phyloP scores from a whole-genome alignment of 1,140 invertebrate genomes.

The Sminthurides bifidus region DNA sequence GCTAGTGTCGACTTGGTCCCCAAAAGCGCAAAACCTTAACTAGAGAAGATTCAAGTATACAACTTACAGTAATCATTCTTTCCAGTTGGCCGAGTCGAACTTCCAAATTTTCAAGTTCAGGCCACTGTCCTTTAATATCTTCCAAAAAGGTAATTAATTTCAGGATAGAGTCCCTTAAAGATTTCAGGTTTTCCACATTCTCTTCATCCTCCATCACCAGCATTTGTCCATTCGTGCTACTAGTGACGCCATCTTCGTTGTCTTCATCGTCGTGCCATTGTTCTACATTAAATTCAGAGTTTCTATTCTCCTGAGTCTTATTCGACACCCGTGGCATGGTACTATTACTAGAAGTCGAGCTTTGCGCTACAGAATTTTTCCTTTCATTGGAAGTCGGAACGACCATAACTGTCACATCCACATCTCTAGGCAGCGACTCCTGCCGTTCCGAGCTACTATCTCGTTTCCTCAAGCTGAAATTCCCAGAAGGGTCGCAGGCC shows the following conservation, averaged over 20 bases:
- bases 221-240: not conserved
- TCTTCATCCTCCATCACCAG: constrained; percentile 2
- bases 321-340: too few relatives aligned
- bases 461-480: constrained; percentile 9
- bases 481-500: constrained; percentile 9
- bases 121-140: constrained; percentile 42
- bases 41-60: not conserved
- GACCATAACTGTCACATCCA: not conserved
- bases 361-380: too few relatives aligned
- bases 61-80: constrained; percentile 37
- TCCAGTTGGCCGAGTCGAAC: constrained; percentile 37
- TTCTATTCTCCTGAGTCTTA: too few relatives aligned
- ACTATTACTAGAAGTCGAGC: too few relatives aligned
- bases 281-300: too few relatives aligned
- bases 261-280: not conserved
- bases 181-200: not conserved
- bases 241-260: not conserved
- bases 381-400: not conserved
- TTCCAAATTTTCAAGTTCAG: constrained; percentile 39
- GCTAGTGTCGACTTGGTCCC: not conserved
- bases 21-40: not conserved
- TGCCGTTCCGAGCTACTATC: too few relatives aligned
- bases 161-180: constrained; percentile 27
- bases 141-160: constrained; percentile 35
- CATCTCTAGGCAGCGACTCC: too few relatives aligned